Base-by-base conservation (phyloP, 2,113 vertebrate species). In the Apteryx owenii region DNA sequence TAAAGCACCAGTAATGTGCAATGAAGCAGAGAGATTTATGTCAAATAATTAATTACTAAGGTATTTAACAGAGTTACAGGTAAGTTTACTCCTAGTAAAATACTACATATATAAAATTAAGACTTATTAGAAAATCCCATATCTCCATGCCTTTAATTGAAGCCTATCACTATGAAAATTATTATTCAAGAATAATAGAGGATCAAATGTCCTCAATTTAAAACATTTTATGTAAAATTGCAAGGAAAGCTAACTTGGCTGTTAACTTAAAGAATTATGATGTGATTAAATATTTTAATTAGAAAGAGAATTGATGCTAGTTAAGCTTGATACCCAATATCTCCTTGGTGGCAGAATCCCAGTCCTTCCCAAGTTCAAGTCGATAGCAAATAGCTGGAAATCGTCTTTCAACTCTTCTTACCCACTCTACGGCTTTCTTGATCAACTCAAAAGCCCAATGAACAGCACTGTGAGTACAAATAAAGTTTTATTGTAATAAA, bases 331-430 rank as follows among this genome's bases (percentile, higher is more conserved):
- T 96, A 26, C 98, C 90, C 64, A 98, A 58, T 21, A 99, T 97
- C 89, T 98, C 98, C 50, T 98, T 98, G 21, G 98, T 99, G 90
- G 98, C 98, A 7, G 98, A 98, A 71, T 99, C 98, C 98, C 98
- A 99, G 89, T 98, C 98, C 91, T 95, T 86, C 40, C 99, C 99
- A 44, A 99, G 93, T 96, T 99, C 98, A 92, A 99, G 98, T 28
- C 98, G 95, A 81, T 97, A 98, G 97, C 95, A 99, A 97, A 99
- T 94, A 61, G 98, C 98, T 16, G 98, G 97, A 95, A 99, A 99
- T 88, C 96, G 97, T n/a, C 69, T 91, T 80, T 99, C 98, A 21
- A 97, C 98, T 98, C 94, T 98, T 96, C 97, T 88, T 28, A 96
- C 98, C 98, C 99, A 98, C 53, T 98, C 93, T 80, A 86, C 97